phyloP scores from a whole-genome alignment of 2,113 vertebrate genomes.

The Amphiprion ocellaris region DNA sequence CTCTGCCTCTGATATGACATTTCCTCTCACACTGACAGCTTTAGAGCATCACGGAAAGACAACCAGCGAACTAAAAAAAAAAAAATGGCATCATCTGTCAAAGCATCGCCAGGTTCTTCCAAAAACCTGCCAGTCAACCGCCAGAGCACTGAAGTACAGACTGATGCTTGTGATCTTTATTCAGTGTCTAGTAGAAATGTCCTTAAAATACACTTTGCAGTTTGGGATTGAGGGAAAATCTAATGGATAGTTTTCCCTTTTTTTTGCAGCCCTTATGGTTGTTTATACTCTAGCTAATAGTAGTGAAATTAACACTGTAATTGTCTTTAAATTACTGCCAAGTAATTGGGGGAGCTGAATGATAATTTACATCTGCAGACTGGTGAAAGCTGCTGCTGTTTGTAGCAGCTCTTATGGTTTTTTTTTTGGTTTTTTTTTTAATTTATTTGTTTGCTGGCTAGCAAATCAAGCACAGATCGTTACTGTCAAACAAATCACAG shows the following conservation, averaged over 20 bases:
- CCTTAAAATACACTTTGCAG: slow-evolving; percentile 38
- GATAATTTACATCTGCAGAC: neutral
- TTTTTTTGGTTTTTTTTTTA: neutral
- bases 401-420: neutral
- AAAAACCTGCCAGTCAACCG: slow-evolving; percentile 54
- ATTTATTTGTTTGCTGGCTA: too few relatives aligned
- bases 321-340: slow-evolving; percentile 10
- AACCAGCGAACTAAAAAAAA: slow-evolving; percentile 24
- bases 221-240: neutral
- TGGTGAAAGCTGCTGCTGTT: neutral
- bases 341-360: slow-evolving; percentile 12
- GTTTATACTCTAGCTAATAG: slow-evolving; percentile 24
- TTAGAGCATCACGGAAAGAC: slow-evolving; percentile 41
- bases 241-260: neutral
- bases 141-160: slow-evolving; percentile 23
- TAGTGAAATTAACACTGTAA: slow-evolving; percentile 3
- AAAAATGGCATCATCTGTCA: slow-evolving; percentile 54
- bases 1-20: slow-evolving; percentile 41
- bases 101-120: slow-evolving; percentile 44
- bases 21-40: slow-evolving; percentile 51
- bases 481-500: neutral
- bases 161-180: slow-evolving; percentile 41
- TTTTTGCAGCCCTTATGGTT: neutral
- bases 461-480: neutral
- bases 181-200: slow-evolving; percentile 27